These are phyloP conservation scores for Micronycteris hirsuta DNA, from an alignment of 2,113 vertebrate species.

Conservation along the genomic window DNA sequence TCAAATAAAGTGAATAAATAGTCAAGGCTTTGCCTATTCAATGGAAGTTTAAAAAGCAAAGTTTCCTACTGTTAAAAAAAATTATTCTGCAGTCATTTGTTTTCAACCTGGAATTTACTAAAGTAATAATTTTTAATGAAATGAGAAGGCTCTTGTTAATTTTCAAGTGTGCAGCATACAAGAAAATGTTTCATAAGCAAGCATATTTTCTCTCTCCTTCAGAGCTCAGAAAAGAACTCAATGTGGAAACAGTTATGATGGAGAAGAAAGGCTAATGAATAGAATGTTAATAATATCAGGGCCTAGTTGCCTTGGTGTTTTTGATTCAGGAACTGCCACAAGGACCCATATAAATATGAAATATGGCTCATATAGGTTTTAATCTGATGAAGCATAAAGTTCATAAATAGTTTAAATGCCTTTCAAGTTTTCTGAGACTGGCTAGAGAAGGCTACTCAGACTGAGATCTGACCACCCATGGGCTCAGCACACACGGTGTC, in stretches of 20 bases:
- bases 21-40: slow-evolving; percentile 41
- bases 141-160: not conserved
- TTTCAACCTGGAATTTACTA: slow-evolving; percentile 50
- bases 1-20: slow-evolving; percentile 68
- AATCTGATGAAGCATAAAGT: slow-evolving; percentile 68
- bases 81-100: slow-evolving; percentile 13
- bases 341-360: slow-evolving; percentile 6
- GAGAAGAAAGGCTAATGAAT: not conserved
- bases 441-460: not conserved
- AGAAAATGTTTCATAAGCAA: slow-evolving; percentile 25
- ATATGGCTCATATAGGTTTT: slow-evolving; percentile 42
- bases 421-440: slow-evolving; percentile 63
- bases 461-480: not conserved
- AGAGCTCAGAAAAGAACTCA: slow-evolving; percentile 11
- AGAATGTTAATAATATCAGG: not conserved
- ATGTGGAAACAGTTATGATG: not conserved
- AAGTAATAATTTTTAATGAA: slow-evolving; percentile 38
- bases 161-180: not conserved
- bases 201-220: not conserved
- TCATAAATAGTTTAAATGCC: slow-evolving; percentile 64
- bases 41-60: slow-evolving; percentile 47
- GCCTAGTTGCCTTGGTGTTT: not conserved
- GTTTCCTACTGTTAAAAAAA: slow-evolving; percentile 1
- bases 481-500: not conserved
- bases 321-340: not conserved